These are phyloP conservation scores for Macaca mulatta DNA, from an alignment of 2,113 vertebrate species.

Conservation along the genomic window DNA sequence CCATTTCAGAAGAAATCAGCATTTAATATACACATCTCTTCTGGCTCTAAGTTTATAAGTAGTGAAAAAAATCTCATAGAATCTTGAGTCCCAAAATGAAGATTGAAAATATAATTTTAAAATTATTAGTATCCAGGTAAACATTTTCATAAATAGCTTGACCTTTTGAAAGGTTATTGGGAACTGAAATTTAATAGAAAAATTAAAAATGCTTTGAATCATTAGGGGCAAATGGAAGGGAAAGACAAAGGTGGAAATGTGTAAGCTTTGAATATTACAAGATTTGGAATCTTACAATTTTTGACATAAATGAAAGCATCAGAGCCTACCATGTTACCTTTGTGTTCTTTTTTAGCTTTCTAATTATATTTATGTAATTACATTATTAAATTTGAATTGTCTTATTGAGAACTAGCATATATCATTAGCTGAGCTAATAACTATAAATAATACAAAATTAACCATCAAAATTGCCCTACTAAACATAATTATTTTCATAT, in stretches of 20 bases:
- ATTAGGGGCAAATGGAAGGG: neutral
- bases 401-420: neutral
- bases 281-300: conserved; percentile 19
- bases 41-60: neutral
- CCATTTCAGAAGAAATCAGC: conserved; percentile 4
- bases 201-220: neutral
- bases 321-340: neutral
- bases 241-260: neutral
- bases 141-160: neutral
- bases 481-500: neutral
- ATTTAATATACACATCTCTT: neutral
- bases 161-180: conserved; percentile 42
- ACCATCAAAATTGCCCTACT: neutral
- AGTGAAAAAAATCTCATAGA: neutral
- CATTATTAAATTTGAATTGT: neutral
- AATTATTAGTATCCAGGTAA: neutral
- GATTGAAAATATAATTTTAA: neutral
- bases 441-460: neutral
- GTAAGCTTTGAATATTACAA: neutral
- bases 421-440: neutral
- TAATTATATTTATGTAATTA: conserved; percentile 14
- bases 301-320: neutral
- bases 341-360: conserved; percentile 4
- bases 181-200: conserved; percentile 11
- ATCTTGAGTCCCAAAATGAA: neutral